Percentiles rank a stretch among this genome's conserved stretches.
Conservation (phyloP, 2,113 vertebrate genomes). For the Hemibagrus wyckioides region DNA sequence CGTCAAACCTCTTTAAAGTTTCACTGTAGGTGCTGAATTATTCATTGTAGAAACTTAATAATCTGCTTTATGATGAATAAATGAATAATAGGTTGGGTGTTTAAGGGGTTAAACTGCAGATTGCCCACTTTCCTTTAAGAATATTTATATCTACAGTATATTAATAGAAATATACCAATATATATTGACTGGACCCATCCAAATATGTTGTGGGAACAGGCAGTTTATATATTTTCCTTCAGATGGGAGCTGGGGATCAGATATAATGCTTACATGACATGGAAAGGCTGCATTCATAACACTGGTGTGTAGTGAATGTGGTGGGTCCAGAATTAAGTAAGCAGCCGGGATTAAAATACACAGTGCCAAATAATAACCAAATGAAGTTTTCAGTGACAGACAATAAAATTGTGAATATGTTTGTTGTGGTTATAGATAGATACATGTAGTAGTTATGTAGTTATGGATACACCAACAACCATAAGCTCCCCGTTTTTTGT, state of each 20-base stretch:
- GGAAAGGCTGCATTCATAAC: not conserved
- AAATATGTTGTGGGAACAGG: not conserved
- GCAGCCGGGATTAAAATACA: no score
- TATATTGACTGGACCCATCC: not conserved
- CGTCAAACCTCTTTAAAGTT: constrained; percentile 17
- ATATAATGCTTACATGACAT: not conserved
- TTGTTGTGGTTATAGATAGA: no score
- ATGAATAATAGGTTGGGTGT: not conserved
- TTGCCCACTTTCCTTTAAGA: not conserved
- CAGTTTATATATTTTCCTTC: not conserved
- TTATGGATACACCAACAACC: not conserved
- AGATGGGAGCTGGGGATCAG: not conserved
- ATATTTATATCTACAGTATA: not conserved
- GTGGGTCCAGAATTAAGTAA: not conserved
- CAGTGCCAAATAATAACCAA: not conserved
- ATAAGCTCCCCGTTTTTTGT: not conserved
- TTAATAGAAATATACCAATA: not conserved
- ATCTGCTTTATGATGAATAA: constrained; percentile 14
- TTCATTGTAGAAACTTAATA: constrained; percentile 1
- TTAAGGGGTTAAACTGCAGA: not conserved
- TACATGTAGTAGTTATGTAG: no score
- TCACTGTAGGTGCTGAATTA: constrained; percentile 17
- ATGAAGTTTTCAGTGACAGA: not conserved
- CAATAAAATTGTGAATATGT: not conserved
- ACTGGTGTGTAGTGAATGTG: not conserved